Conservation (phyloP, 1,140 invertebrate species). For the Laodelphax striatellus region DNA sequence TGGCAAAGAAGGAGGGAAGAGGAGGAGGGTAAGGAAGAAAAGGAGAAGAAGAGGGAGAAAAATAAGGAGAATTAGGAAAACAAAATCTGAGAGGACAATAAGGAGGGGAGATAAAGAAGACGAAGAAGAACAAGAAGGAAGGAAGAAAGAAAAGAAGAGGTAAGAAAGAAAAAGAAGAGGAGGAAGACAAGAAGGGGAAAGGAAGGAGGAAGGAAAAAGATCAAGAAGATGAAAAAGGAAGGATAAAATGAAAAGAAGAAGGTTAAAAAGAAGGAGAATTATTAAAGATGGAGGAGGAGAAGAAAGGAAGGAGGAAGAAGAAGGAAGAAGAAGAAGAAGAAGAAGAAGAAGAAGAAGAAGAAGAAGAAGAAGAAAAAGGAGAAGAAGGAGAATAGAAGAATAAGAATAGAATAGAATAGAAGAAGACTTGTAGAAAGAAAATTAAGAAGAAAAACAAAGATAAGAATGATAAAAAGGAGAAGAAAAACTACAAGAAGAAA, state of each 20-base stretch:
- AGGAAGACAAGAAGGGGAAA: constrained; percentile 7
- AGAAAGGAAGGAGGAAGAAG: too few species aligned
- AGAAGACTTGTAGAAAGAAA: too few species aligned
- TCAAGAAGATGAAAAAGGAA: constrained; percentile 2
- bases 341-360: too few species aligned
- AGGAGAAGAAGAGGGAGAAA: background rate
- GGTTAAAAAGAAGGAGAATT: too few species aligned
- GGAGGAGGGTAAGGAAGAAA: background rate
- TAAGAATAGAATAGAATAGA: too few species aligned
- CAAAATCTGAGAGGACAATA: background rate
- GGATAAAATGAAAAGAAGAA: background rate
- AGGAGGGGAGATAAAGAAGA: background rate
- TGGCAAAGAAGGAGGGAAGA: background rate
- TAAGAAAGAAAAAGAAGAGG: background rate
- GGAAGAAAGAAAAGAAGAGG: background rate
- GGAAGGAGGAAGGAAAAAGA: constrained; percentile 4
- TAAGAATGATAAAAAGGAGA: constrained; percentile 2
- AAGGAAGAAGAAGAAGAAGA: too few species aligned
- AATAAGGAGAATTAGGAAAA: background rate
- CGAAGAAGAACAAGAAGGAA: background rate
- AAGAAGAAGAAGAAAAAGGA: too few species aligned
- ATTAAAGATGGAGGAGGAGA: too few species aligned
- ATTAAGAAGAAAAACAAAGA: constrained; percentile 2
- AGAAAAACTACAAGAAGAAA: background rate
- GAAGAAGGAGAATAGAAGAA: too few species aligned